Evolutionary conservation across 2,888 invertebrate species (phyloP).

Genomic region (Pseudococcus longispinus): DNA sequence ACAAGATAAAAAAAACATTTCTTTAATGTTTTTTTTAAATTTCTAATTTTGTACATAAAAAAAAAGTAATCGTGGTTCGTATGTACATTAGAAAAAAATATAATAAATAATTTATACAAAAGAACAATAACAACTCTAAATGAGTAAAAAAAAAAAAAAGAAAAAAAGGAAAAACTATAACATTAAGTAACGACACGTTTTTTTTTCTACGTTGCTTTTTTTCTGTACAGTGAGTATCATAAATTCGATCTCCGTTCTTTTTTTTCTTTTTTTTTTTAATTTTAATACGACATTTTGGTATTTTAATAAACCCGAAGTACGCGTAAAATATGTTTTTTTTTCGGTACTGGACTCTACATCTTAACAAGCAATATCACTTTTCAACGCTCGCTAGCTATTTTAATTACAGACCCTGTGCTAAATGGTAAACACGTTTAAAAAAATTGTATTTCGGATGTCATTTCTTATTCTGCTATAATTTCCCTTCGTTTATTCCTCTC

Average conservation of each 20-base stretch:
- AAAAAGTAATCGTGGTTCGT: slow-evolving; percentile 19
- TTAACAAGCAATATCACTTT: slow-evolving; percentile 29
- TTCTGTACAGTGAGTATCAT: slow-evolving; percentile 47
- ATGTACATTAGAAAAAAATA: slow-evolving; percentile 37
- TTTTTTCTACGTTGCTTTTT: neutral
- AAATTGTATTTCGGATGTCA: neutral
- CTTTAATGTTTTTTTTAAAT: neutral
- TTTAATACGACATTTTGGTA: neutral
- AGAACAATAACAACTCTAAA: slow-evolving; percentile 54
- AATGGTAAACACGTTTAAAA: slow-evolving; percentile 29
- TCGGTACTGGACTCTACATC: neutral
- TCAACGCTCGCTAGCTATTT: slow-evolving; percentile 27
- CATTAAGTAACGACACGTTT: slow-evolving; percentile 54
- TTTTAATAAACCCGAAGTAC: neutral
- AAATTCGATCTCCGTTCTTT: neutral
- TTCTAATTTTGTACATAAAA: slow-evolving; percentile 38
- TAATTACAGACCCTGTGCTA: slow-evolving; percentile 31
- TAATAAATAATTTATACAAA: slow-evolving; percentile 49
- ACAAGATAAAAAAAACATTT: slow-evolving; percentile 28
- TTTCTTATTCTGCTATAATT: neutral
- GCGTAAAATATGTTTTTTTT: neutral
- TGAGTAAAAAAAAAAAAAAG: slow-evolving; percentile 51
- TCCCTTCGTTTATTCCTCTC: neutral
- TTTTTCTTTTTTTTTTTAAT: neutral
- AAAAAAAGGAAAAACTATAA: neutral